phyloP scores from a whole-genome alignment of 2,797 vertebrate species.

The Danio tinwini region DNA sequence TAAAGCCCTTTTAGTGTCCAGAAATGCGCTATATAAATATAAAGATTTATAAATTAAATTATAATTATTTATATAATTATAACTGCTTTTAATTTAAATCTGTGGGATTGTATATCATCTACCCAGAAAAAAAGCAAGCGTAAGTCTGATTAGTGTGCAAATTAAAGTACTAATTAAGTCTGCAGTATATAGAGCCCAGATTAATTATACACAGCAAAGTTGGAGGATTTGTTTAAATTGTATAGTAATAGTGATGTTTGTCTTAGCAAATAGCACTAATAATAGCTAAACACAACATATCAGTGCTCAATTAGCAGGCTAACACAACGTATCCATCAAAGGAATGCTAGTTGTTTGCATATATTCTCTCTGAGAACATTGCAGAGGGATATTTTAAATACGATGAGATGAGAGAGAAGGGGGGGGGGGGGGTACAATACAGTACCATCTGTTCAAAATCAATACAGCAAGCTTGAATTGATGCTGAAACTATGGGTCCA shows the following conservation, averaged over 20 bases:
- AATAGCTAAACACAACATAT: neutral
- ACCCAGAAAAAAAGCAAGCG: neutral
- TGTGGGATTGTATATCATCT: neutral
- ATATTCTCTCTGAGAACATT: slow-evolving; percentile 5
- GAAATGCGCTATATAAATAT: too few relatives aligned
- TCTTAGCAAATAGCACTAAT: neutral
- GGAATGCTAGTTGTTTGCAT: slow-evolving; percentile 21
- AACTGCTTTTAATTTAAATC: neutral
- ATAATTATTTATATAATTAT: too few relatives aligned
- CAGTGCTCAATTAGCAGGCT: neutral
- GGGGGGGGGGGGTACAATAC: slow-evolving; percentile 57
- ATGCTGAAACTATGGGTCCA: slow-evolving; percentile 74
- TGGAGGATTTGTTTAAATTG: slow-evolving; percentile 2
- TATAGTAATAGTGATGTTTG: neutral
- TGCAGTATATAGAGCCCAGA: neutral
- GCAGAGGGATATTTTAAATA: slow-evolving; percentile 67
- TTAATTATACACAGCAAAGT: neutral
- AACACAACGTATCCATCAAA: neutral
- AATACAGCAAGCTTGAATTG: slow-evolving; percentile 70
- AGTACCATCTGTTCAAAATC: slow-evolving; percentile 69
- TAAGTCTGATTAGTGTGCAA: neutral
- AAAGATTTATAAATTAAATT: too few relatives aligned
- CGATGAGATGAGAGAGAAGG: slow-evolving; percentile 75
- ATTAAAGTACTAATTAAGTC: neutral
- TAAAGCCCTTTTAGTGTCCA: too few relatives aligned